Conservation (phyloP, 2,888 invertebrate genomes). For the Ellobium chinense region DNA sequence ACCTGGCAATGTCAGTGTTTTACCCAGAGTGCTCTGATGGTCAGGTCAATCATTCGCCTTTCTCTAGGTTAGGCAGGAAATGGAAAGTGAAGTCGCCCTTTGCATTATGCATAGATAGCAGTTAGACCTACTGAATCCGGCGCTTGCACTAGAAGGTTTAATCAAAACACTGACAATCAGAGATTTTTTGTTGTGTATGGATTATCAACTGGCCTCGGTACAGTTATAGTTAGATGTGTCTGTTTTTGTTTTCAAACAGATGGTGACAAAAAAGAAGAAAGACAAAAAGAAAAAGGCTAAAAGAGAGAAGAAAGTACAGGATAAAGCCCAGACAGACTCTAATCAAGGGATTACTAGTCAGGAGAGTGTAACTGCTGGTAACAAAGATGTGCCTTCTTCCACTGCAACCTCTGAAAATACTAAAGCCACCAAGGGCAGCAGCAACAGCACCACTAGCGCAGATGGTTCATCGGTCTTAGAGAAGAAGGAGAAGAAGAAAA, state of each 20-base stretch:
- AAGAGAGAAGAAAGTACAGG: conserved; percentile 27
- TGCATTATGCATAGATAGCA: too few relatives aligned
- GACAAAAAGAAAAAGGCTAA: conserved; percentile 37
- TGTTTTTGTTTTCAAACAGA: neutral
- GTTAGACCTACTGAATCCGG: too few relatives aligned
- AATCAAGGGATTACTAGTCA: neutral
- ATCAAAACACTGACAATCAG: too few relatives aligned
- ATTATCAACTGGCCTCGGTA: too few relatives aligned
- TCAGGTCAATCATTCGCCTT: too few relatives aligned
- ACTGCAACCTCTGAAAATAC: neutral
- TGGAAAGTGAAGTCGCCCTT: too few relatives aligned
- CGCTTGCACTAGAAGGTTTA: too few relatives aligned
- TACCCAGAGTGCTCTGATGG: too few relatives aligned
- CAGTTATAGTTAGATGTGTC: too few relatives aligned
- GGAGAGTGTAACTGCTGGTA: neutral
- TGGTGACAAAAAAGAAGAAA: conserved; percentile 49
- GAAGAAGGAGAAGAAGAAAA: conserved; percentile 48
- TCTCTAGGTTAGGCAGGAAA: too few relatives aligned
- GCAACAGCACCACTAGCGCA: neutral
- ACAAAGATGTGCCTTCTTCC: neutral
- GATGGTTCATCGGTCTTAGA: neutral
- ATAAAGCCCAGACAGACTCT: neutral
- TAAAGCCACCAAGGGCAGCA: neutral
- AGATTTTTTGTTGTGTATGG: too few relatives aligned
- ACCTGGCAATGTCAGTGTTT: too few relatives aligned